phyloP scores from a whole-genome alignment of 2,888 invertebrate species.

The Chesias legatella region DNA sequence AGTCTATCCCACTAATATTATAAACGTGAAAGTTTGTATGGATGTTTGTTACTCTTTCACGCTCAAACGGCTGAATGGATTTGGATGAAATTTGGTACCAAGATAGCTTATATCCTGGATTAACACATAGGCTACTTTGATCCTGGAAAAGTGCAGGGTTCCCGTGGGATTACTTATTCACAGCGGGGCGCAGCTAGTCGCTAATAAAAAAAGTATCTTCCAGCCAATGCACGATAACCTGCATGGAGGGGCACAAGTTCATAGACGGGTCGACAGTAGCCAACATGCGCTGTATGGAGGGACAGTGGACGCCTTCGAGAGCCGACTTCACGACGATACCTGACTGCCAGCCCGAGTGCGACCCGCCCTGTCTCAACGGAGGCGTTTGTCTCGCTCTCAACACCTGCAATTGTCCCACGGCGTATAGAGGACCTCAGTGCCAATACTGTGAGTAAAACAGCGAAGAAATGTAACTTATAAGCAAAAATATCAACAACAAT shows the following conservation, averaged over 20 bases:
- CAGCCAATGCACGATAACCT: conserved; percentile 85
- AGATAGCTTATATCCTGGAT: too few relatives aligned
- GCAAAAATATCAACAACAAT: too few relatives aligned
- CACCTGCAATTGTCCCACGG: conserved; percentile 88
- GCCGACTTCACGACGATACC: conserved; percentile 82
- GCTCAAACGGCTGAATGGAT: too few relatives aligned
- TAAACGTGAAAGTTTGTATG: too few relatives aligned
- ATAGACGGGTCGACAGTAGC: conserved; percentile 85
- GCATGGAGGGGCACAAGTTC: conserved; percentile 84
- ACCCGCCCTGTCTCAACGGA: conserved; percentile 88
- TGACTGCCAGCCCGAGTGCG: conserved; percentile 84
- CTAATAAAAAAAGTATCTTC: not conserved
- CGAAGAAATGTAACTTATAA: too few relatives aligned
- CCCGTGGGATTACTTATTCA: too few relatives aligned
- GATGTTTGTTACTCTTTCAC: too few relatives aligned
- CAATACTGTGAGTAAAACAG: conserved; percentile 78
- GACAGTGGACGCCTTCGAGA: conserved; percentile 85
- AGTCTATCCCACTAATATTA: too few relatives aligned
- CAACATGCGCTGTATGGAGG: conserved; percentile 84
- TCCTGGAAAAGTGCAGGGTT: too few relatives aligned
- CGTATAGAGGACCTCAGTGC: conserved; percentile 85
- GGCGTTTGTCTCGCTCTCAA: conserved; percentile 90
- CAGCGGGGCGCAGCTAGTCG: too few relatives aligned
- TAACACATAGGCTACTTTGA: too few relatives aligned
- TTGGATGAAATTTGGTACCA: too few relatives aligned